Evolutionary conservation across 2,797 vertebrate genomes (phyloP).

Genomic region (Enteromius radiatus): DNA sequence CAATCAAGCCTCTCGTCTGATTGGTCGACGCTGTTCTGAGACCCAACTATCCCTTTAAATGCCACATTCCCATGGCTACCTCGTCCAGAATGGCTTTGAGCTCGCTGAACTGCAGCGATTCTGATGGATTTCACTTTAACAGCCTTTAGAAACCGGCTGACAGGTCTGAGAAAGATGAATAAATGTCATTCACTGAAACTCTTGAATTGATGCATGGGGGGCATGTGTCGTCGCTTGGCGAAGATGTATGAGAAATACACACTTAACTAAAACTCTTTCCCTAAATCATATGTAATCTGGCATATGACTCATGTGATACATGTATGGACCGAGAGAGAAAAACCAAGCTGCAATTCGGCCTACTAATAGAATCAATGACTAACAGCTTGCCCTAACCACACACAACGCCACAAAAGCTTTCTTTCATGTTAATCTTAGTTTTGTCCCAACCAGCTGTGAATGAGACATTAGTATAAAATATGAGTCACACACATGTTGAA

Average conservation of each 20-base stretch:
- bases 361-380: slow-evolving; percentile 10
- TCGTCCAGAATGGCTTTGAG: slow-evolving; percentile 37
- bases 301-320: slow-evolving; percentile 13
- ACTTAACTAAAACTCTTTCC: slow-evolving; percentile 58
- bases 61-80: slow-evolving; percentile 37
- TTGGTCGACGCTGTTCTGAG: slow-evolving; percentile 34
- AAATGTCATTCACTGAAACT: slow-evolving; percentile 26
- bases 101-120: slow-evolving; percentile 47
- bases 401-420: background rate
- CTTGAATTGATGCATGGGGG: slow-evolving; percentile 60
- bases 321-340: background rate
- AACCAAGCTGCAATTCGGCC: background rate
- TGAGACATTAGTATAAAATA: background rate
- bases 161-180: slow-evolving; percentile 59
- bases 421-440: background rate
- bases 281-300: slow-evolving; percentile 52
- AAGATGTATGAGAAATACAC: slow-evolving; percentile 58
- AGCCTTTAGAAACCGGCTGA: slow-evolving; percentile 61
- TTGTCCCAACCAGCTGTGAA: background rate
- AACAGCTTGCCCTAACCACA: background rate
- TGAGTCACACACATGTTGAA: background rate
- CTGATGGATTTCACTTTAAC: slow-evolving; percentile 64
- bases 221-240: slow-evolving; percentile 43
- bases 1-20: slow-evolving; percentile 45
- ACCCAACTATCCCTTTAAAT: slow-evolving; percentile 37